Evolutionary conservation across 2,113 vertebrate genomes (phyloP).

Genomic region (Butorides virescens): DNA sequence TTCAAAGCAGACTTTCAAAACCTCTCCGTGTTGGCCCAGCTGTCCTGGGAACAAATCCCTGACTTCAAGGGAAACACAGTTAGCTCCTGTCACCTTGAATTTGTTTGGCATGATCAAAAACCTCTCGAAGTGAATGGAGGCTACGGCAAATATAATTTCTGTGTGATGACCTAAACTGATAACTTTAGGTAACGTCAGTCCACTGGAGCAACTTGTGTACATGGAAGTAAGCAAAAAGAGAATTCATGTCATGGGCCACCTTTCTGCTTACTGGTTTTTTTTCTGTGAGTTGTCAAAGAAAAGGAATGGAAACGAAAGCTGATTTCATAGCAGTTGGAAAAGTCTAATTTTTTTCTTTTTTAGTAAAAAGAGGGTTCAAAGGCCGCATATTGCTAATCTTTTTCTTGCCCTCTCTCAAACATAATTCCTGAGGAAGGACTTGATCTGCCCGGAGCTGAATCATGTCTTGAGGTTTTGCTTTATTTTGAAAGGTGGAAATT

Average conservation of each 20-base stretch:
- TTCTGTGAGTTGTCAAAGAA: neutral
- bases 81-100: neutral
- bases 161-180: neutral
- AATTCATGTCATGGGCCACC: neutral
- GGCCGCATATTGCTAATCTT: fast-evolving
- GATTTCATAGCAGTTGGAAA: neutral
- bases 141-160: neutral
- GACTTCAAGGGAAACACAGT: neutral
- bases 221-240: neutral
- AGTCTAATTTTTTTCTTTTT: neutral
- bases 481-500: neutral
- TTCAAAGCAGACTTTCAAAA: neutral
- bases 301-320: neutral
- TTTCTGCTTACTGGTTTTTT: neutral
- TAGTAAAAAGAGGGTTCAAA: neutral
- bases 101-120: neutral
- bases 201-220: neutral
- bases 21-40: neutral
- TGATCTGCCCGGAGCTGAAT: neutral
- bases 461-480: neutral
- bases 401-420: neutral
- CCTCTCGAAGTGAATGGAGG: neutral
- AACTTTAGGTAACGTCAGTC: neutral
- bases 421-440: neutral
- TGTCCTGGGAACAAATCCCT: neutral